Base-by-base conservation (phyloP, 1,140 invertebrate genomes). In the Drosophila bocqueti region DNA sequence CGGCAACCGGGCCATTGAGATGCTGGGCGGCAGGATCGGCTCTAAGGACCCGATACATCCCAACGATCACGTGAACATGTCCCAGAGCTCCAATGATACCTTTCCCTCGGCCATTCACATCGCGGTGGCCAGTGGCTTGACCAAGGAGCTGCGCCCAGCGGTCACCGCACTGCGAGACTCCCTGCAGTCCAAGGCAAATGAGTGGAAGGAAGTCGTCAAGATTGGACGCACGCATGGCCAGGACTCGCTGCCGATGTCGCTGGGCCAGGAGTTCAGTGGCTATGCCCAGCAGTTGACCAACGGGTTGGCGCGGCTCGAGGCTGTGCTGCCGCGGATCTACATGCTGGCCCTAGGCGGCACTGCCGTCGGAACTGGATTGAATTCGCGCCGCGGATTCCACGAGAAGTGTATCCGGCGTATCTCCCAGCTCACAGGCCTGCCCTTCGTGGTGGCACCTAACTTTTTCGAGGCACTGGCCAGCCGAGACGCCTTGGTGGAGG, bases 81-180 rank as follows among this genome's bases (percentile, higher is more conserved):
- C 97, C 21, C 98, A 99, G 94, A 99, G 98, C 93, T 99, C 98
- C 18, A 99, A 99, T 94, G 99, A 99, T 93, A 99, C 99, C 2
- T 99, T 98, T 93, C 99, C 99, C 7, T 99, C 99, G 18, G 99
- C 99, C 1, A 99, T 99, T 97, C 99, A 99, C 91, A 97, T 99
- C 90, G 96, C 99, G 3, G 97, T 99, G 9, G 99, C 97, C 4
- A 94, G 97, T 77, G 98, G 99, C 94, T 95, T 99, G 18, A 95
- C 98, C 47, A 94, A 96, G 72, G 93, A 95, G 9, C 94, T 99
- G 3, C 92, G 99, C 54, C 98, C 99, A 4, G 95, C 96, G 4
- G 89, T 99, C 1, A 93, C 96, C 40, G 93, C 94, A 10, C 93
- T 99, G 7, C 94, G 96, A 18, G 94, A 96, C 79, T 95, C 96